Conservation (phyloP, 2,113 vertebrate species). For the Percopsis transmontana region DNA sequence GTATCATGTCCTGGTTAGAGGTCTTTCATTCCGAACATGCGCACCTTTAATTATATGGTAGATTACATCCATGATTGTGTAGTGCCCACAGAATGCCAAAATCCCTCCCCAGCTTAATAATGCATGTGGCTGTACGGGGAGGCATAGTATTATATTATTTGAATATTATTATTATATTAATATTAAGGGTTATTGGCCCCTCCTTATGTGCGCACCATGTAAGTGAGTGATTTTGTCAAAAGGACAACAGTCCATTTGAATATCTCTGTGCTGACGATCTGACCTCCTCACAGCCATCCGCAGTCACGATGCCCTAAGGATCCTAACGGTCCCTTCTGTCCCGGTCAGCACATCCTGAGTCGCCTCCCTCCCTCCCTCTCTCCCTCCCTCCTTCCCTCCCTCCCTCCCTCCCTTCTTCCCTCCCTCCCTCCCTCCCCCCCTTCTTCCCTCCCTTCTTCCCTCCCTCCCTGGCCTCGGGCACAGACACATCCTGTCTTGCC, state of each 20-base stretch:
- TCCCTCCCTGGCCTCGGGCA: slow-evolving; percentile 39
- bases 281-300: slow-evolving; percentile 41
- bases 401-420: too few relatives aligned
- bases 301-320: slow-evolving; percentile 48
- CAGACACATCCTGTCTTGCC: slow-evolving; percentile 59
- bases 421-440: neutral
- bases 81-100: neutral
- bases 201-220: neutral
- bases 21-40: slow-evolving; percentile 3
- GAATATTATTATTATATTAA: too few relatives aligned
- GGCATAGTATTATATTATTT: slow-evolving; percentile 1
- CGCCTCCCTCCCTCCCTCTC: too few relatives aligned
- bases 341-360: slow-evolving; percentile 58
- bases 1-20: neutral
- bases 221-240: slow-evolving; percentile 16
- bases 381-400: too few relatives aligned
- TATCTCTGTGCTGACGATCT: slow-evolving; percentile 40
- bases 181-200: neutral
- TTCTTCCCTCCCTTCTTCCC: neutral
- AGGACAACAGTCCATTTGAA: slow-evolving; percentile 28
- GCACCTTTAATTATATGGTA: neutral
- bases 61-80: too few relatives aligned
- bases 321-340: slow-evolving; percentile 51
- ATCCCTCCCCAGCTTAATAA: too few relatives aligned
- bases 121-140: too few relatives aligned